phyloP scores from a whole-genome alignment of 2,888 invertebrate species.

The Charanyca ferruginea region DNA sequence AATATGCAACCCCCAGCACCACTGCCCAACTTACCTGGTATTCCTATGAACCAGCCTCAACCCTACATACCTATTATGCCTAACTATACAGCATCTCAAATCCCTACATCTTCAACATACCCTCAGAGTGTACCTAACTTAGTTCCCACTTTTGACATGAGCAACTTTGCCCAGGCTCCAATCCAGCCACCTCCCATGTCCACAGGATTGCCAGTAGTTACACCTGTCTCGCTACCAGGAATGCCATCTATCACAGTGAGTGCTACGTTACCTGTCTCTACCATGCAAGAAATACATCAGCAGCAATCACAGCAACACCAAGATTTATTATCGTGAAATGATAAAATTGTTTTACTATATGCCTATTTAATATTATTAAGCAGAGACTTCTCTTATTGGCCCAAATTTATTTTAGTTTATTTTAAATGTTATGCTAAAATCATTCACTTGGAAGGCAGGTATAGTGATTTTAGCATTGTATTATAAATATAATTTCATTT shows the following conservation, averaged over 20 bases:
- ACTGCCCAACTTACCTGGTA: slow-evolving; percentile 87
- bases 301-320: slow-evolving; percentile 85
- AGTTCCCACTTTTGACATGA: slow-evolving; percentile 88
- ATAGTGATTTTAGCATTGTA: slow-evolving; percentile 61
- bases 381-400: slow-evolving; percentile 67
- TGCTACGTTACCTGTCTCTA: slow-evolving; percentile 92
- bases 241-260: slow-evolving; percentile 96
- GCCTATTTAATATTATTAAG: slow-evolving; percentile 70
- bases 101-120: slow-evolving; percentile 63
- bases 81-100: slow-evolving; percentile 81
- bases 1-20: slow-evolving; percentile 90
- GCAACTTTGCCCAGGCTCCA: slow-evolving; percentile 79
- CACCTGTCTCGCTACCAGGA: slow-evolving; percentile 94
- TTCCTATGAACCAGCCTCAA: slow-evolving; percentile 90
- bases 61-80: slow-evolving; percentile 90
- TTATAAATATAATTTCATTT: slow-evolving; percentile 65
- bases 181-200: slow-evolving; percentile 81
- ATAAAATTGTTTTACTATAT: slow-evolving; percentile 64
- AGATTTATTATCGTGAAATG: slow-evolving; percentile 85
- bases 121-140: slow-evolving; percentile 73
- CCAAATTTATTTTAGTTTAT: slow-evolving; percentile 72
- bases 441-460: slow-evolving; percentile 67
- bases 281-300: slow-evolving; percentile 90
- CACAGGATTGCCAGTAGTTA: slow-evolving; percentile 90
- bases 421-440: slow-evolving; percentile 72